Base-by-base conservation (phyloP, 1,140 invertebrate species). In the Calosoma granatense region DNA sequence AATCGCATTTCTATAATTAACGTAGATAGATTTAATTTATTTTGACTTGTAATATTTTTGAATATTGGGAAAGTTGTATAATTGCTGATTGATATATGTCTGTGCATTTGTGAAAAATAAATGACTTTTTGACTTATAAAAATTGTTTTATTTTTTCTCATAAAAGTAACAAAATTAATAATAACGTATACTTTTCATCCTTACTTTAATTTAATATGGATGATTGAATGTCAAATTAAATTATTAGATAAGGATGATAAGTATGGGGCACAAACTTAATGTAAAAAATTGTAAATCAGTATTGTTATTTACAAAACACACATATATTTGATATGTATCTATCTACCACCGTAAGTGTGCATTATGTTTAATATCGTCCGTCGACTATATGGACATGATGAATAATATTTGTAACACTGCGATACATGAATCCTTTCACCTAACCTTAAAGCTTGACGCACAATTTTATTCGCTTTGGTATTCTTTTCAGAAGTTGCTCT, bases 401-500 rank as follows among this genome's bases (percentile, higher is more conserved):
- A 17, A 47, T 47, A 47, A 47, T 47, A 47, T 47, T 47, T 47
- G 15, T 17, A 47, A 47, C 4, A 11, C 4, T 47, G 6, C 6
- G 6, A 17, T n/a, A n/a, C n/a, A 47, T 6, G 17, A 12, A 47
- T 47, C 4, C 17, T 47, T 12, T 47, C 41, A 9, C 41, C 41
- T 47, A 47, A 47, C 3, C 41, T 9, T 17, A 47, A 47, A 9
- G 41, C 41, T 17, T 47, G 9, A 9, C 41, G 41, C 17, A 47
- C 41, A 11, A 47, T 47, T 17, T 47, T 47, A 47, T 17, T 47
- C 4, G 41, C 6, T 9, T 17, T 9, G 15, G 41, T 47, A 47
- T 47, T 47, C 15, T 47, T 47, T 17, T 47, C 41, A 4, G 41
- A 47, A 17, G 41, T 47, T 12, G 41, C 41, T 47, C 41, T 47